Evolutionary conservation across 30 jellyfish, hydroid and myxozoan species (phyloP).

Genomic region (Nemopilema nomurai): DNA sequence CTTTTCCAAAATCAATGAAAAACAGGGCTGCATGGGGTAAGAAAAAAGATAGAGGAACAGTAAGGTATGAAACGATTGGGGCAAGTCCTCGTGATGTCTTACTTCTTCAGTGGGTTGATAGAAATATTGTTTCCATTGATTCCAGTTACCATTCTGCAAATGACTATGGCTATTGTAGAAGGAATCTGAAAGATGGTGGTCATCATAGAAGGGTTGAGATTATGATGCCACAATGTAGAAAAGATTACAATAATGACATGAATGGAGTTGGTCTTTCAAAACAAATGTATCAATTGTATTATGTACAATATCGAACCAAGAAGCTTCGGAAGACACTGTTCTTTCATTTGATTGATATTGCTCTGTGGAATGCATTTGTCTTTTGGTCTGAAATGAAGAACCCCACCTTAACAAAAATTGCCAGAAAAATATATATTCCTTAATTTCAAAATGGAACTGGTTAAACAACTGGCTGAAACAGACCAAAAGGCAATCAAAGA

Average conservation of each 20-base stretch:
- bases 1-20: slow-evolving; percentile 33
- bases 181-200: slow-evolving; percentile 26
- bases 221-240: slow-evolving; percentile 20
- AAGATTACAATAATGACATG: slow-evolving; percentile 45
- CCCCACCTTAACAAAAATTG: neutral
- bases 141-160: slow-evolving; percentile 37
- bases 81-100: slow-evolving; percentile 15
- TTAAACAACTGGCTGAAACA: slow-evolving; percentile 27
- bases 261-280: slow-evolving; percentile 71
- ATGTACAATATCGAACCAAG: slow-evolving; percentile 21
- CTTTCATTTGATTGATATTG: slow-evolving; percentile 50
- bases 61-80: slow-evolving; percentile 37
- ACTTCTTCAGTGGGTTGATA: slow-evolving; percentile 48
- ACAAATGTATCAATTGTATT: slow-evolving; percentile 23
- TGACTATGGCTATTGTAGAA: slow-evolving; percentile 6
- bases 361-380: slow-evolving; percentile 35
- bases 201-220: slow-evolving; percentile 13
- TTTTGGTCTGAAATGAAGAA: slow-evolving; percentile 7
- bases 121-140: slow-evolving; percentile 29
- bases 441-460: slow-evolving; percentile 29
- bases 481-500: slow-evolving; percentile 5
- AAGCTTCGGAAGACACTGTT: slow-evolving; percentile 59
- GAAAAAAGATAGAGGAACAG: slow-evolving; percentile 24
- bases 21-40: slow-evolving; percentile 49
- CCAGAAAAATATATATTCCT: slow-evolving; percentile 17